These are phyloP conservation scores for Penaeus monodon DNA, from an alignment of 2,888 invertebrate genomes.

Conservation along the genomic window DNA sequence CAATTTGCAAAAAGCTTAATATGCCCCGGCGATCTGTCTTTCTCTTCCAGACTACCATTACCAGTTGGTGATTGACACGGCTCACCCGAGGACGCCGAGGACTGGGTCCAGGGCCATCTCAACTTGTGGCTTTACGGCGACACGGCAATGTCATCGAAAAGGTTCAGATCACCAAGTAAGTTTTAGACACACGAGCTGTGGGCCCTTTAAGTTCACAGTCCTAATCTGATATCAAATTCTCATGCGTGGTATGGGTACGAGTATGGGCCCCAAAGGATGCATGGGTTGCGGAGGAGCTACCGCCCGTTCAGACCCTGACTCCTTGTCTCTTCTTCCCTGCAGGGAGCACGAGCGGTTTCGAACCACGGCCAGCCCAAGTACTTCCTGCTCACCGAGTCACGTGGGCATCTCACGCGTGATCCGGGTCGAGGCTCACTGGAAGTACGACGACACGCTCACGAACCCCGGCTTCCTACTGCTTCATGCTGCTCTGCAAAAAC, in stretches of 20 bases:
- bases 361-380: conserved; percentile 54
- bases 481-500: conserved; percentile 77
- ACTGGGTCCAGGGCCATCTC: conserved; percentile 86
- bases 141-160: conserved; percentile 78
- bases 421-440: conserved; percentile 82
- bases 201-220: background rate
- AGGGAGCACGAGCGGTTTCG: conserved; percentile 61
- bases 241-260: too few relatives aligned
- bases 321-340: background rate
- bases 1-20: background rate
- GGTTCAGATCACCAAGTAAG: conserved; percentile 78
- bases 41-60: conserved; percentile 80
- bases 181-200: background rate
- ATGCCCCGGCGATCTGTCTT: background rate
- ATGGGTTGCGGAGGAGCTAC: too few relatives aligned
- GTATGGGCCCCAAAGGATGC: too few relatives aligned
- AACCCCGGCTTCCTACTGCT: conserved; percentile 84
- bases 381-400: conserved; percentile 55
- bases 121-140: conserved; percentile 83
- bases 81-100: conserved; percentile 83
- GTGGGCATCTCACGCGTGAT: conserved; percentile 74
- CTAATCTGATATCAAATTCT: too few relatives aligned
- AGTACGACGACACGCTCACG: conserved; percentile 85
- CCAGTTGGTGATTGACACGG: conserved; percentile 82
- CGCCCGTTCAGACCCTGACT: background rate